Evolutionary conservation across 2,888 invertebrate species (phyloP).

Genomic region (Actias luna): DNA sequence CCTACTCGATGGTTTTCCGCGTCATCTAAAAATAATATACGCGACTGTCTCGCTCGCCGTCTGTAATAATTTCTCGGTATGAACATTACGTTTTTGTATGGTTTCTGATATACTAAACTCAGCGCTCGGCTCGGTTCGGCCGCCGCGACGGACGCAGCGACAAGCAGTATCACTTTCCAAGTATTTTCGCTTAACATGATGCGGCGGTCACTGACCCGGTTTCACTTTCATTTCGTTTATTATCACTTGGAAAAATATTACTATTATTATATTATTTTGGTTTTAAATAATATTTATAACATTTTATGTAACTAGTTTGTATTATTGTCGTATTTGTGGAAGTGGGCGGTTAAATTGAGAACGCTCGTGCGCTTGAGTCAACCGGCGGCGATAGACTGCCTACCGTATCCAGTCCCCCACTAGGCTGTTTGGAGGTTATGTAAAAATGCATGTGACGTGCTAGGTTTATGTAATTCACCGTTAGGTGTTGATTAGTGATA

Average conservation of each 20-base stretch:
- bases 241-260: slow-evolving; percentile 22
- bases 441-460: slow-evolving; percentile 53
- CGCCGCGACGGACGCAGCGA: slow-evolving; percentile 57
- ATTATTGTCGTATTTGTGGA: slow-evolving; percentile 18
- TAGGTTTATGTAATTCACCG: slow-evolving; percentile 40
- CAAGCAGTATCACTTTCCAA: slow-evolving; percentile 76
- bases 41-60: slow-evolving; percentile 45
- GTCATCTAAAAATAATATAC: slow-evolving; percentile 68
- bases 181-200: slow-evolving; percentile 75
- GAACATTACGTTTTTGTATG: slow-evolving; percentile 65
- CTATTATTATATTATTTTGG: slow-evolving; percentile 27
- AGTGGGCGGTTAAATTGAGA: neutral
- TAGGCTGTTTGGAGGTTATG: slow-evolving; percentile 38
- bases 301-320: slow-evolving; percentile 32
- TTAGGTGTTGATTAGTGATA: slow-evolving; percentile 45
- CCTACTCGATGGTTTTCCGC: slow-evolving; percentile 57
- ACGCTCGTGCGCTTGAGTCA: slow-evolving; percentile 34
- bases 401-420: slow-evolving; percentile 14
- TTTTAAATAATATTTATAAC: slow-evolving; percentile 38
- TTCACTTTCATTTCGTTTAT: slow-evolving; percentile 73
- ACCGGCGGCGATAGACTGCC: slow-evolving; percentile 35
- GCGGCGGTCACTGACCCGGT: slow-evolving; percentile 67
- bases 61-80: slow-evolving; percentile 57
- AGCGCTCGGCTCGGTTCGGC: slow-evolving; percentile 71
- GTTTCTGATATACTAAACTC: slow-evolving; percentile 60